phyloP scores from a whole-genome alignment of 2,113 vertebrate genomes.

The Salvator merianae region DNA sequence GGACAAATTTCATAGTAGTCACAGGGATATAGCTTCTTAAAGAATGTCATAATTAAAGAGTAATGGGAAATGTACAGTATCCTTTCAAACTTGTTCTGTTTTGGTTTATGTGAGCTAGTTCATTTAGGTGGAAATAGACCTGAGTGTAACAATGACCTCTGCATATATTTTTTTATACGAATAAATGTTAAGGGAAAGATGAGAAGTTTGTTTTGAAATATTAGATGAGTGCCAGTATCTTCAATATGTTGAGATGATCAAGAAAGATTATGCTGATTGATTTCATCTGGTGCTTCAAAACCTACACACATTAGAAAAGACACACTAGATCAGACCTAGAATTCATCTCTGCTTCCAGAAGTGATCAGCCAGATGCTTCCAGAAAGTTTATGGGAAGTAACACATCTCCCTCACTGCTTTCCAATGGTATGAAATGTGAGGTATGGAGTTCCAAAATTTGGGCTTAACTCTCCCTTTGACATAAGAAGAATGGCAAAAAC shows the following conservation, averaged over 20 bases:
- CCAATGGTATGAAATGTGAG: not conserved
- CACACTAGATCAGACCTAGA: not conserved
- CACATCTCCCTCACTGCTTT: not conserved
- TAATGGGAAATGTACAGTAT: slow-evolving; percentile 18
- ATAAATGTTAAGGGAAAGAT: not conserved
- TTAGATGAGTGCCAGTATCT: not conserved
- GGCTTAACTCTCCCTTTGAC: no score
- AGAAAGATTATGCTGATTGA: not conserved
- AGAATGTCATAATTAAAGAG: slow-evolving; percentile 50
- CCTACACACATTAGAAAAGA: not conserved
- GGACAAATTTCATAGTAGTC: slow-evolving; percentile 41
- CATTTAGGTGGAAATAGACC: not conserved
- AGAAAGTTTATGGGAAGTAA: not conserved
- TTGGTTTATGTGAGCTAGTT: not conserved
- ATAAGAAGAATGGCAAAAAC: no score
- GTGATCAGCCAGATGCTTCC: not conserved
- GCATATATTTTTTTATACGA: not conserved
- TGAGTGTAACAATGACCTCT: not conserved
- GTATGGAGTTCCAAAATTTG: not conserved
- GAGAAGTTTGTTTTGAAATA: not conserved
- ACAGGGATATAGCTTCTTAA: slow-evolving; percentile 51
- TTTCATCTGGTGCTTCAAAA: not conserved
- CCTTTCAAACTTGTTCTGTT: not conserved
- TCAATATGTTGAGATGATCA: not conserved
- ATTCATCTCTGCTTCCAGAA: not conserved